Evolutionary conservation across 2,888 invertebrate genomes (phyloP).

Genomic region (Mesorhabditis spiculigera): DNA sequence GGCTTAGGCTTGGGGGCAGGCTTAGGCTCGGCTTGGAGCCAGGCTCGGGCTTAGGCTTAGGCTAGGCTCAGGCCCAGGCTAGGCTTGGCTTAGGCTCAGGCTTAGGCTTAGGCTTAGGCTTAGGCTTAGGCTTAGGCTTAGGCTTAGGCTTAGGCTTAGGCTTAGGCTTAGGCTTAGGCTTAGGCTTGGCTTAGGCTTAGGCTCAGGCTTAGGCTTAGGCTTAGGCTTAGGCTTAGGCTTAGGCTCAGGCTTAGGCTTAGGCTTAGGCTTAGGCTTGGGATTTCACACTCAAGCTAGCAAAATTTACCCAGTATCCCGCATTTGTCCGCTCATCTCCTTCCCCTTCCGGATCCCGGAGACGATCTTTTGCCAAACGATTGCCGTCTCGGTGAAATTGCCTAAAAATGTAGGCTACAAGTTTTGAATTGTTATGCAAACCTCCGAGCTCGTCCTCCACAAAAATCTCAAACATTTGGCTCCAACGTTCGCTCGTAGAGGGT

Average conservation of each 20-base stretch:
- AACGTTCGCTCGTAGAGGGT: conserved; percentile 70
- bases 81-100: too few species aligned
- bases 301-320: conserved; percentile 19
- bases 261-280: conserved; percentile 8
- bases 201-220: too few species aligned
- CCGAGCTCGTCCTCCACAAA: conserved; percentile 56
- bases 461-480: conserved; percentile 76
- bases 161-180: too few species aligned
- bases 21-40: too few species aligned
- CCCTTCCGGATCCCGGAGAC: conserved; percentile 15
- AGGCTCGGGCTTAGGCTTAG: too few species aligned
- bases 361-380: conserved; percentile 14
- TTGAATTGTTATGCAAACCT: not conserved
- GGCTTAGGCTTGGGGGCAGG: too few species aligned
- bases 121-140: too few species aligned
- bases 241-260: not conserved
- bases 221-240: too few species aligned
- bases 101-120: too few species aligned
- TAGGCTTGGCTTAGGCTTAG: too few species aligned
- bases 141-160: too few species aligned
- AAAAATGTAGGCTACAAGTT: not conserved
- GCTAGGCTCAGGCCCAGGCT: too few species aligned
- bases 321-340: conserved; percentile 19
- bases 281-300: not conserved
- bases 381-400: conserved; percentile 9